Evolutionary conservation across 2,797 vertebrate species (phyloP), one percentile per base, ranked within the genome.

Genomic region (Rhabdomys pumilio): DNA sequence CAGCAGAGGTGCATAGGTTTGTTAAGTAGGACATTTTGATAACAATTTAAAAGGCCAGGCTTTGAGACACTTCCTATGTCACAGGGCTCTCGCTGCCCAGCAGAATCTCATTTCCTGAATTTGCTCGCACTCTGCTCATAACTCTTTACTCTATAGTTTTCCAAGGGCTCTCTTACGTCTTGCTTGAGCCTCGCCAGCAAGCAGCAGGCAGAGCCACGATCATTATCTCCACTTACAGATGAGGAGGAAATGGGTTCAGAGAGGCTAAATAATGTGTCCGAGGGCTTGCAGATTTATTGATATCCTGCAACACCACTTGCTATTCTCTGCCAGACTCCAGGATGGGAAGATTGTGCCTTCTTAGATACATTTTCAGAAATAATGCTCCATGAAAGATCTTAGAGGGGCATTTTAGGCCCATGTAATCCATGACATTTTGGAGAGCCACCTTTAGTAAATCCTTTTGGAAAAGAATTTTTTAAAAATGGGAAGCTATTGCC

Each of bases 101-200:
- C 9, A 50, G 92, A 94, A 86, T 93, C 93, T 96, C 89, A 76
- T 96, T 92, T 96, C 96, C 94, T 92, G 69, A 93, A 93, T 79
- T n/a, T 91, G 79, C 14, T 95, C 82, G 6, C 26, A 9, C 79
- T 85, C 85, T 57, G 89, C 73, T 89, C 82, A 26, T 72, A 53
- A 91, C 69, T 61, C 85, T 80, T 88, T 29, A 80, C 85, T 84
- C 88, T 38, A 31, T 26, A 55, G 83, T 47, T 96, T 57, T n/a
- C 82, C 85, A 63, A 90, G 94, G 61, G 19, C 55, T 47, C 59
- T 77, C 79, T 90, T 41, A 9, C 59, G 2, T 77, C 87, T 57
- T 29, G 69, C 20, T 65, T 24, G 26, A 72, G 53, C 59, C 80
- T 93, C 65, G 3, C 29, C 41, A 17, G 61, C 0, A 0, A 47